Evolutionary conservation across 1,140 invertebrate genomes (phyloP), one percentile per base, ranked within the genome.

Genomic region (Wiebesia pumilae): DNA sequence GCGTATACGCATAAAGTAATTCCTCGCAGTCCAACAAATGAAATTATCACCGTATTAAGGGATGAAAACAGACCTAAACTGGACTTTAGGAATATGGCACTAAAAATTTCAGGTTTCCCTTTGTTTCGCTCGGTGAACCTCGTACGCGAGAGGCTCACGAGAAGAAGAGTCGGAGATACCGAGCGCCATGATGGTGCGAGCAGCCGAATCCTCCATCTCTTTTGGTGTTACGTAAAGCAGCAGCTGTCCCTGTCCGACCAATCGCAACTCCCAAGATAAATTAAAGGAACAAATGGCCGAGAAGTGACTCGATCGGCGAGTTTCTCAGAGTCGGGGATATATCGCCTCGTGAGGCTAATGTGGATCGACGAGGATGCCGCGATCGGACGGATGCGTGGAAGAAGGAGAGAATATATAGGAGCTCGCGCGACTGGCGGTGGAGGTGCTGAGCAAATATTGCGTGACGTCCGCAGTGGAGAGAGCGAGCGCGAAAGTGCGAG

Each of bases 401-500:
- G 69, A 27, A 27, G 40, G 40, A 51, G 43, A 27, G 9, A 27
- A 21, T n/a, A n/a, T n/a, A 30, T 7, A 19, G 21, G 30, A 80
- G 35, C 21, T 54, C 62, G 51, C 10, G 33, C 21, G n/a, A n/a
- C 9, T 27, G 16, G 65, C 67, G 43, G 81, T 35, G 43, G 58
- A 62, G 43, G 77, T 47, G 77, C 47, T 19, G 38, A 33, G 10
- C 47, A 33, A n/a, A 75, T 58, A n/a, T 35, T 33, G 83, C 51
- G 69, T 83, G 81, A 75, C 81, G 71, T 83, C 47, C 62, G 51
- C 69, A 40, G 9, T 21, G 14, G 78, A 40, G 35, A 65, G 54
- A 38, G 51, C 40, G 78, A 35, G 54, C 40, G 54, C 40, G 30
- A 58, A 30, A 58, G 77, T 10, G 47, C 1, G 75, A 78, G 6